Evolutionary conservation across 92 coral and sea anemone genomes (phyloP).

Genomic region (Muricea muricata): DNA sequence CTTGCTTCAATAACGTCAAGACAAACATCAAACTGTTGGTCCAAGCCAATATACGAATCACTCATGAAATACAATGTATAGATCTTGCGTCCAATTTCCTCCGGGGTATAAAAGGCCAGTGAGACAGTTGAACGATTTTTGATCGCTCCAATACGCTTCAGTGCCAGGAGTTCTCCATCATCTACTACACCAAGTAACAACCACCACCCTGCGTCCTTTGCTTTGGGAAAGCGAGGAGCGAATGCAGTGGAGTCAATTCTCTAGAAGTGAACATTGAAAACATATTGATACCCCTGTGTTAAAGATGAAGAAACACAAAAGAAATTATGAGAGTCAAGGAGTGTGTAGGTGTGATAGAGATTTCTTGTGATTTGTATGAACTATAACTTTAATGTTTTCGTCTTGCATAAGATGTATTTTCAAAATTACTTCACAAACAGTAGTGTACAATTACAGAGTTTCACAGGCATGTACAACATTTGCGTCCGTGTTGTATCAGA

Average conservation of each 20-base stretch:
- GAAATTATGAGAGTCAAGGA: no score
- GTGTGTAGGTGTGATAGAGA: no score
- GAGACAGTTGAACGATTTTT: slow-evolving; percentile 71
- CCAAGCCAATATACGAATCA: slow-evolving; percentile 94
- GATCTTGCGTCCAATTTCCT: slow-evolving; percentile 80
- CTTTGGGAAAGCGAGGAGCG: slow-evolving; percentile 93
- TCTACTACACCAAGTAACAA: slow-evolving; percentile 91
- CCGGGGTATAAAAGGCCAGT: slow-evolving; percentile 94
- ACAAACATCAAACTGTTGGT: slow-evolving; percentile 87
- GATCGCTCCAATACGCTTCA: slow-evolving; percentile 85
- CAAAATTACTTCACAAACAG: no score
- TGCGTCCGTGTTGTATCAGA: no score
- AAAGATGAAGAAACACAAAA: no score
- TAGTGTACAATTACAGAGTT: no score
- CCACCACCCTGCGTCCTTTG: slow-evolving; percentile 96
- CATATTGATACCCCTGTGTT: background rate
- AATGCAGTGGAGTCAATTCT: slow-evolving; percentile 75
- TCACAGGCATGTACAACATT: no score
- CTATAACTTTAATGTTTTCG: no score
- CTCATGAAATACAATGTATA: slow-evolving; percentile 88
- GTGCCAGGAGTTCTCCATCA: slow-evolving; percentile 90
- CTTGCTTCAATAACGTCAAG: slow-evolving; percentile 85
- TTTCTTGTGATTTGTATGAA: no score
- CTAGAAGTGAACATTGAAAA: slow-evolving; percentile 32
- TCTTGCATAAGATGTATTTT: no score